Base-by-base conservation (phyloP, 1,140 invertebrate species). In the Ruditapes philippinarum region DNA sequence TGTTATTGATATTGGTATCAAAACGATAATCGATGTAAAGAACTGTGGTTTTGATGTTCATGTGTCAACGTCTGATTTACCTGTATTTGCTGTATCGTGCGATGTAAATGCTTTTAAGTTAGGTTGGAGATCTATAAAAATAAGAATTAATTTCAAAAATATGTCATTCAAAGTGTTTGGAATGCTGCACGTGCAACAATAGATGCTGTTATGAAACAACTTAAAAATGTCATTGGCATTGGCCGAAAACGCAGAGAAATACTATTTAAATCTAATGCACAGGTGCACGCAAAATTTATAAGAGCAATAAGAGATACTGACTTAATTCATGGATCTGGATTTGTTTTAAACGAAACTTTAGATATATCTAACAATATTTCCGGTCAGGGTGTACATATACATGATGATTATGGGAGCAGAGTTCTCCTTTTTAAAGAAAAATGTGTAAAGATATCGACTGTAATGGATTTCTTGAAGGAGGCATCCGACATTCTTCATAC, bases 21-120 rank as follows among this genome's bases (percentile, higher is more conserved):
- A 85, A 42, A 80, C 33, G n/a, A 36, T 85, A 17, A 82, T 91
- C 28, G 90, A 91, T 40, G 82, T 91, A 4, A 60, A 31, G 49
- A 82, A 91, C 31, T 91, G 90, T 87, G 88, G 83, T 14, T 91
- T 91, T 73, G 49, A 70, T 51, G 38, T 89, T 17, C 25, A 85
- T 81, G 17, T 91, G 22, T 84, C 90, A 11, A 86, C 68, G 19
- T 3, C 22, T 4, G 82, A 89, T 86, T 33, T 65, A 22, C 38
- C 65, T 31, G 54, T 22, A 11, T 36, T 82, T n/a, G 81, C 85
- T 22, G 88, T 89, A 5, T 57, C 22, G 1, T 91, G 90, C 81
- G 87, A 91, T 1, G 62, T 91, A 0, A 89, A 91, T 70, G 76
- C 78, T 17, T 91, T 91, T 74, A 9, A 28, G 9, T n/a, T 82